phyloP scores from a whole-genome alignment of 1,140 invertebrate genomes.

The Cecropterus lyciades region DNA sequence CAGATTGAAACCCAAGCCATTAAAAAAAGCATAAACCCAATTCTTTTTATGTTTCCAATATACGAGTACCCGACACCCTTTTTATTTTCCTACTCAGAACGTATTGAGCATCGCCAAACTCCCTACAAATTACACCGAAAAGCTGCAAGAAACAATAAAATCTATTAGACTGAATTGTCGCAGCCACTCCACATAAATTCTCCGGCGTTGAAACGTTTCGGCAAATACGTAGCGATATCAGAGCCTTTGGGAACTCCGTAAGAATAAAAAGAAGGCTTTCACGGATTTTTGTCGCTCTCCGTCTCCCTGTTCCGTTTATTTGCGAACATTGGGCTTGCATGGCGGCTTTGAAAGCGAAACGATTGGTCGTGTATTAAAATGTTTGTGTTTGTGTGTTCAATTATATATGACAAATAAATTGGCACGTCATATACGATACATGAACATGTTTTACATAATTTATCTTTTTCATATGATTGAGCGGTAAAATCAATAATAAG shows the following conservation, averaged over 20 bases:
- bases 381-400: too few relatives aligned
- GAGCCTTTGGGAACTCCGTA: conserved; percentile 36
- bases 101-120: conserved; percentile 17
- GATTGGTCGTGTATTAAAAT: conserved; percentile 12
- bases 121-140: conserved; percentile 28
- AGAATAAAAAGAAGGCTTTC: conserved; percentile 35
- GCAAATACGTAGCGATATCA: conserved; percentile 38
- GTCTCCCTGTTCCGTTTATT: conserved; percentile 28
- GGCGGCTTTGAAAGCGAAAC: conserved; percentile 15
- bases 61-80: conserved; percentile 7
- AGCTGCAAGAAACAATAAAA: conserved; percentile 43
- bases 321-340: conserved; percentile 19
- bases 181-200: conserved; percentile 52
- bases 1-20: too few relatives aligned
- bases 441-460: too few relatives aligned
- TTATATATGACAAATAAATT: too few relatives aligned
- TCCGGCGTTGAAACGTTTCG: conserved; percentile 39
- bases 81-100: conserved; percentile 16
- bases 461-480: too few relatives aligned
- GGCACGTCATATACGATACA: too few relatives aligned
- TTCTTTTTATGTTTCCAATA: conserved; percentile 19
- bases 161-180: conserved; percentile 50
- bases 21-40: neutral
- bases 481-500: too few relatives aligned
- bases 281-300: conserved; percentile 29